Evolutionary conservation across 92 coral and sea anemone genomes (phyloP), one percentile per base, ranked within the genome.

Genomic region (Pocillopora grandis): DNA sequence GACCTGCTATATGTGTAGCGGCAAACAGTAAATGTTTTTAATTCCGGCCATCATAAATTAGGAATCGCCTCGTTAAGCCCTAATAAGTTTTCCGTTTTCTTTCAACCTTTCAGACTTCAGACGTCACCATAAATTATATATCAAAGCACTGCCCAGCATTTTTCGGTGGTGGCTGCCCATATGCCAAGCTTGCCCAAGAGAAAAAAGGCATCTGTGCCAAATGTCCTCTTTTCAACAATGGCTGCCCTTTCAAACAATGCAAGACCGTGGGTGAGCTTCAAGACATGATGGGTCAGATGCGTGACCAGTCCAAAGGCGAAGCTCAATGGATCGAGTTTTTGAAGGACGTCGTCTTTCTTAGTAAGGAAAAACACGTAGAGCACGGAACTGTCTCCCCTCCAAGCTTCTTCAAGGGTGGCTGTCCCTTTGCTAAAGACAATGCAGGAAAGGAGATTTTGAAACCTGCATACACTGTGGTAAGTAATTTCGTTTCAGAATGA

Each of bases 391-490:
- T 42, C 52, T 42, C 36, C 27, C 58, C 64, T 12, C 79, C 64
- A 42, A 42, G 52, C 27, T 75, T 75, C n/a, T 71, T 71, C 76
- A 71, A 71, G 76, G 76, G 76, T 71, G 76, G 76, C 76, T 71
- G 76, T 21, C 76, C 76, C 19, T 31, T 71, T 71, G 58, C 76
- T 20, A 71, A 36, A 49, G 76, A 71, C 21, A 49, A 56, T 56
- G 12, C 10, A 13, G 76, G 76, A 71, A 71, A 71, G 58, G 55
- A 49, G 14, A 36, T 71, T 16, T n/a, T 71, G 16, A 15, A 18
- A 18, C 76, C 76, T 3, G 56, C 14, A 19, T 71, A 71, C 76
- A 36, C 37, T n/a, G 58, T 71, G 76, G 76, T 71, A 33, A 8
- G 76, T 71, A 59, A 12, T 59, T 9, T 11, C 33, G 21, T 66